Conservation (phyloP, 64 coral and sea anemone species). For the Dendrophyllia cribrosa region DNA sequence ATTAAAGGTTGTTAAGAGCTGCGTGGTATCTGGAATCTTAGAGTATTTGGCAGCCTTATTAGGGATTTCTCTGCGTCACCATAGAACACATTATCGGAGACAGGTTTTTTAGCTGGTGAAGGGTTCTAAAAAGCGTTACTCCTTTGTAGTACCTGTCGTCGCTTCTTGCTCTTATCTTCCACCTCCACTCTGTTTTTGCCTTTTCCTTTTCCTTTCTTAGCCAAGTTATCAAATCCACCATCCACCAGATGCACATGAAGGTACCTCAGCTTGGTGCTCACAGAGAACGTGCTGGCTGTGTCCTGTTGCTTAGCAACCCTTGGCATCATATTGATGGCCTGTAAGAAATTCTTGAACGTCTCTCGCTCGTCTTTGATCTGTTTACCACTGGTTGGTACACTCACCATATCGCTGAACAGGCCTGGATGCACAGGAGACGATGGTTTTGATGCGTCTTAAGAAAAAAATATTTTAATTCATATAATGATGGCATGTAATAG, state of each 20-base stretch:
- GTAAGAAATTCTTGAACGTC: slow-evolving; percentile 91
- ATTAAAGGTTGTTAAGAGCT: too few species aligned
- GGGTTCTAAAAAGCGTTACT: too few species aligned
- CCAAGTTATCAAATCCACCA: slow-evolving; percentile 84
- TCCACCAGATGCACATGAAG: slow-evolving; percentile 86
- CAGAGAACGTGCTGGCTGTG: slow-evolving; percentile 80
- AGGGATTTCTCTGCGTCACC: too few species aligned
- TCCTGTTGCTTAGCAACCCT: slow-evolving; percentile 60
- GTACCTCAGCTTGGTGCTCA: slow-evolving; percentile 75
- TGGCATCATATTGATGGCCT: slow-evolving; percentile 86
- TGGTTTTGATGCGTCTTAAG: neutral
- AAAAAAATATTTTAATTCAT: neutral
- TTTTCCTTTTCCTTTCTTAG: slow-evolving; percentile 63
- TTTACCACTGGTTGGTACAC: slow-evolving; percentile 99
- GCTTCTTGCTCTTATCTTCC: neutral
- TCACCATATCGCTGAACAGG: slow-evolving; percentile 90
- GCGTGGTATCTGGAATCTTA: too few species aligned
- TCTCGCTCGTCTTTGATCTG: slow-evolving; percentile 97
- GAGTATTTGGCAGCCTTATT: too few species aligned
- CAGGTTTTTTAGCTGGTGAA: too few species aligned
- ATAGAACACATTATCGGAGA: too few species aligned
- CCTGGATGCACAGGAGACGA: slow-evolving; percentile 1
- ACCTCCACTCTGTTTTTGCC: slow-evolving; percentile 27
- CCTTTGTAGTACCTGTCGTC: neutral
- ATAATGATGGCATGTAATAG: too few species aligned